phyloP scores from a whole-genome alignment of 2,113 vertebrate genomes.

The Globicephala melas region DNA sequence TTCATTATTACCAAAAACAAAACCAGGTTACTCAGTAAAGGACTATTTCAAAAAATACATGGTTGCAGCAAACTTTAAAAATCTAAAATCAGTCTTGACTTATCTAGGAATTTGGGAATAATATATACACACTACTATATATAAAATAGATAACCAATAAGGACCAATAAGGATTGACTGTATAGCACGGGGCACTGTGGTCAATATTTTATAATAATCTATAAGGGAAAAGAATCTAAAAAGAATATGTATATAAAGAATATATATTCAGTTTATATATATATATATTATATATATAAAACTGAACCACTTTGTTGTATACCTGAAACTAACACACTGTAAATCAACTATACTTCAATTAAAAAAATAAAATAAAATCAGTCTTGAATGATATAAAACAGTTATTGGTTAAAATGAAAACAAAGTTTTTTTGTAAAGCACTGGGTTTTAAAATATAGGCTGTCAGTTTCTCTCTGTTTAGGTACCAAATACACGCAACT shows the following conservation, averaged over 20 bases:
- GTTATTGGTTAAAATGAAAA: background rate
- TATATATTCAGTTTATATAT: background rate
- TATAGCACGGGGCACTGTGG: background rate
- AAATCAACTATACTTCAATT: background rate
- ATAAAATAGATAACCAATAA: background rate
- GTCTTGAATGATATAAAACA: background rate
- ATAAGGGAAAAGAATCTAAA: too few relatives aligned
- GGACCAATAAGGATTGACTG: background rate
- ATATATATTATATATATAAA: background rate
- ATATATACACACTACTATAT: background rate
- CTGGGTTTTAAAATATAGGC: background rate
- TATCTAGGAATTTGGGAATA: background rate
- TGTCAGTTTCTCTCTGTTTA: background rate
- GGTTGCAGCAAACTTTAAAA: background rate
- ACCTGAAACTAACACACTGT: background rate
- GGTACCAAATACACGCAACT: background rate
- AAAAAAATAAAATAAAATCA: background rate
- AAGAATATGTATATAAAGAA: too few relatives aligned
- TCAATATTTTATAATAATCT: background rate
- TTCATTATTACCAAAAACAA: background rate
- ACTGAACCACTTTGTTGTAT: background rate
- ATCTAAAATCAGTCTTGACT: background rate
- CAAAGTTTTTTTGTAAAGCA: background rate
- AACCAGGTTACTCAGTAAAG: background rate
- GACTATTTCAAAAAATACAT: background rate